These are phyloP conservation scores for Acanthurus leucopareius DNA, from an alignment of 2,797 vertebrate species.

Conservation along the genomic window DNA sequence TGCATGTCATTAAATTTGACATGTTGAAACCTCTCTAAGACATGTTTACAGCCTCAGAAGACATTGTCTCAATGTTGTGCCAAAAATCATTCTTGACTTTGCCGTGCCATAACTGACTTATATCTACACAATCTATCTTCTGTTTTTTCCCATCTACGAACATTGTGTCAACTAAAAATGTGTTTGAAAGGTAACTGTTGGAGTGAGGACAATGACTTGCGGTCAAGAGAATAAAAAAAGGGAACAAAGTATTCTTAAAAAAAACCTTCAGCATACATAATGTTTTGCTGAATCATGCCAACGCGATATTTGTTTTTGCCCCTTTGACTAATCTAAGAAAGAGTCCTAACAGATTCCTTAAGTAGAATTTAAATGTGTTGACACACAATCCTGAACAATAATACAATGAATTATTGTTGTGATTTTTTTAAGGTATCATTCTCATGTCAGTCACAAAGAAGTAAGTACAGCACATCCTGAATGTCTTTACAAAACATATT, in stretches of 20 bases:
- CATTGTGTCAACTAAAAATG: too few relatives aligned
- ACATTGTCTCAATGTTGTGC: not conserved
- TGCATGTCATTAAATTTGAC: not conserved
- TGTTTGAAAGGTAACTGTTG: not conserved
- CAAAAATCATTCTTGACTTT: too few relatives aligned
- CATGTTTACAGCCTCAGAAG: not conserved
- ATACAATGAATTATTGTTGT: conserved; percentile 14
- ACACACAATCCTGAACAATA: conserved; percentile 11
- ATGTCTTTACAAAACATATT: conserved; percentile 46
- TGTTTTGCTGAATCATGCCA: conserved; percentile 14
- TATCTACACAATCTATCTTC: too few relatives aligned
- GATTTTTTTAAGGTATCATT: conserved; percentile 1
- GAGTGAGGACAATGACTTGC: conserved; percentile 12
- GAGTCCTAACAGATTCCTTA: conserved; percentile 1
- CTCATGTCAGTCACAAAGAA: conserved; percentile 49
- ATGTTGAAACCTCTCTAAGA: not conserved
- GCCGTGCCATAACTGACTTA: too few relatives aligned
- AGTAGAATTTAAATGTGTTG: conserved; percentile 25
- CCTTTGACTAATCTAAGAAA: conserved; percentile 23
- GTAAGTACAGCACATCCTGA: conserved; percentile 51
- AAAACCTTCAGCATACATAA: not conserved
- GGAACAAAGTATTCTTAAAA: conserved; percentile 13
- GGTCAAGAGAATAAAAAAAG: conserved; percentile 24
- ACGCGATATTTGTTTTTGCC: not conserved
- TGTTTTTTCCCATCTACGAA: too few relatives aligned